Percentiles rank a stretch among this genome's conserved stretches.
Conservation (phyloP, 2,888 invertebrate species). For the Hypolimnas misippus region DNA sequence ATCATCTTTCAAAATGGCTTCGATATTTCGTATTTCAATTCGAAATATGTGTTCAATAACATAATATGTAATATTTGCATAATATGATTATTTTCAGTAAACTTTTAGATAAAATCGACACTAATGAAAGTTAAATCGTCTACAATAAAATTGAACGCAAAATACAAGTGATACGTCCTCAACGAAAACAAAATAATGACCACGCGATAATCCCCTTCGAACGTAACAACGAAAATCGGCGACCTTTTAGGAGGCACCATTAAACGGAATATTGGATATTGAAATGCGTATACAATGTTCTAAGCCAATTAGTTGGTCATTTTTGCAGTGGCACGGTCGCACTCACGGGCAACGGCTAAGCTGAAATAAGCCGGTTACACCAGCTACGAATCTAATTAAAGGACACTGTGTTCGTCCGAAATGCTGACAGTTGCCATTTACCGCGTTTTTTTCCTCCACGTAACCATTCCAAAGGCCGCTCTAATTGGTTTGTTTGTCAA, state of each 20-base stretch:
- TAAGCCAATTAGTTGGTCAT: constrained; percentile 83
- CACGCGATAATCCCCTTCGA: constrained; percentile 45
- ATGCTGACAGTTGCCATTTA: constrained; percentile 77
- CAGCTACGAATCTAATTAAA: constrained; percentile 82
- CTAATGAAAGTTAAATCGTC: not conserved
- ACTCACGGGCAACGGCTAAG: constrained; percentile 71
- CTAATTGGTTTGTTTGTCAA: constrained; percentile 68
- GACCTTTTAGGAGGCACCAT: constrained; percentile 64
- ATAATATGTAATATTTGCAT: not conserved
- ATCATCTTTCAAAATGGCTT: no score
- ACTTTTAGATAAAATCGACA: not conserved
- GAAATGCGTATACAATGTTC: constrained; percentile 74
- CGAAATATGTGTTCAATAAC: no score
- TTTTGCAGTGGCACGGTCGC: constrained; percentile 75
- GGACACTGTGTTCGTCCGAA: constrained; percentile 74
- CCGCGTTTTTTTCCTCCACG: constrained; percentile 63
- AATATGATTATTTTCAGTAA: not conserved
- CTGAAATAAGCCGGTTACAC: constrained; percentile 80
- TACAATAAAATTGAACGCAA: not conserved
- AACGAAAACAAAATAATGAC: constrained; percentile 38
- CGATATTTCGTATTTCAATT: no score
- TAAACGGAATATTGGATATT: constrained; percentile 75
- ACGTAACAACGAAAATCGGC: constrained; percentile 46
- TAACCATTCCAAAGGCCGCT: constrained; percentile 61
- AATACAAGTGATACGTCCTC: constrained; percentile 16